Conservation (phyloP, 2,888 invertebrate genomes). For the Ametastegia equiseti region DNA sequence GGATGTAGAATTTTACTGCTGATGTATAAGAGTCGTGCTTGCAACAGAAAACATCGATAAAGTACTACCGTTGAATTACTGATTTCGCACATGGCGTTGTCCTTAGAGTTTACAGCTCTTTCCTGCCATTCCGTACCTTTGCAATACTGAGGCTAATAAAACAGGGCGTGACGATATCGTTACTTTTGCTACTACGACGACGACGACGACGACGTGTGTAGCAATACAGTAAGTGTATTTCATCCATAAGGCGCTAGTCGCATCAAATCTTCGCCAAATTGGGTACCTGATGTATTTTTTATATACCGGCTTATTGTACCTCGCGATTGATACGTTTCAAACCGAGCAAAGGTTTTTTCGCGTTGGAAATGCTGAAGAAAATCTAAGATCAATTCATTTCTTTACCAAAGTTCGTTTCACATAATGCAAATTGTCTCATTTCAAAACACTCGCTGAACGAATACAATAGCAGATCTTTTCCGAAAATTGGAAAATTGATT, state of each 20-base stretch:
- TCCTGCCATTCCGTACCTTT: constrained; percentile 16
- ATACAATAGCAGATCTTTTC: too few relatives aligned
- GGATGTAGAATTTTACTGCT: neutral
- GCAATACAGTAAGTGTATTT: neutral
- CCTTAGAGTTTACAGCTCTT: constrained; percentile 23
- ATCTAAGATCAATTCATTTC: too few relatives aligned
- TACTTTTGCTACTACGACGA: constrained; percentile 10
- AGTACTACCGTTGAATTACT: constrained; percentile 42
- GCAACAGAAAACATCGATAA: neutral
- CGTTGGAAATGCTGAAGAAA: too few relatives aligned
- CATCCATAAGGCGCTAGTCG: constrained; percentile 11
- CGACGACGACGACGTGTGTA: neutral
- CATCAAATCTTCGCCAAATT: constrained; percentile 16
- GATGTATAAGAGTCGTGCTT: constrained; percentile 10
- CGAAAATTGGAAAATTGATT: too few relatives aligned
- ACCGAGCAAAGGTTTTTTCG: too few relatives aligned
- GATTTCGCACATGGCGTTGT: constrained; percentile 44
- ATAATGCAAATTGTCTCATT: too few relatives aligned
- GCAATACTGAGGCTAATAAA: constrained; percentile 43
- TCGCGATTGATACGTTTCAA: neutral
- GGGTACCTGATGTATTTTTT: neutral
- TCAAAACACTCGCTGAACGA: too few relatives aligned
- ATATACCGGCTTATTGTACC: neutral
- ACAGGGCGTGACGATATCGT: constrained; percentile 42
- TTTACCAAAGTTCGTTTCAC: too few relatives aligned